phyloP scores from a whole-genome alignment of 2,888 invertebrate genomes.

The Metallyticus violacea region DNA sequence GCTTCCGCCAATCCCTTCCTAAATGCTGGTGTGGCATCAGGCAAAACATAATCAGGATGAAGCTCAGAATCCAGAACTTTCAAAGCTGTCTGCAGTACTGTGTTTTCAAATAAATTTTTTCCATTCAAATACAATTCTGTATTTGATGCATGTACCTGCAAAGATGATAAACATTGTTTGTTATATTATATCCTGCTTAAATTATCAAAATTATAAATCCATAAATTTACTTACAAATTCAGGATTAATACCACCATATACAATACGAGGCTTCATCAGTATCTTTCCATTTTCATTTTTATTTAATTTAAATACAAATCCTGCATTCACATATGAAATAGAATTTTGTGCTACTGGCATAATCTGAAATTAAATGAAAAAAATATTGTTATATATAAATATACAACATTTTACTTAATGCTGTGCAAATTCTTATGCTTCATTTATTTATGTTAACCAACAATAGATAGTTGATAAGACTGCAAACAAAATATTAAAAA shows the following conservation, averaged over 20 bases:
- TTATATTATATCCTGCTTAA: neutral
- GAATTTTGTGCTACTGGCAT: conserved; percentile 75
- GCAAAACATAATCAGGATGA: conserved; percentile 60
- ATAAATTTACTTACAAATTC: conserved; percentile 44
- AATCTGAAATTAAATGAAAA: conserved; percentile 52
- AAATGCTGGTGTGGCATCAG: conserved; percentile 67
- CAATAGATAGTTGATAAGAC: too few relatives aligned
- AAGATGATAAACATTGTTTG: neutral
- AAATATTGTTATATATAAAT: neutral
- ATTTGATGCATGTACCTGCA: conserved; percentile 55
- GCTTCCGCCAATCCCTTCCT: conserved; percentile 68
- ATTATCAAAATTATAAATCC: neutral
- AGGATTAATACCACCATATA: conserved; percentile 63
- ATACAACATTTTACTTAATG: neutral
- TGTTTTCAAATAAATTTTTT: conserved; percentile 49
- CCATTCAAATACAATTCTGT: conserved; percentile 55
- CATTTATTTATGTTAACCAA: too few relatives aligned
- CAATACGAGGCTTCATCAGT: conserved; percentile 56
- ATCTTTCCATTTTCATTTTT: conserved; percentile 50
- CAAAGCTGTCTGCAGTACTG: conserved; percentile 52
- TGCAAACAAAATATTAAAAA: too few relatives aligned
- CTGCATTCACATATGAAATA: conserved; percentile 75
- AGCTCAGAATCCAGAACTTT: conserved; percentile 57
- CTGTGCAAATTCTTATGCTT: neutral
- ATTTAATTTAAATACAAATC: conserved; percentile 61